Evolutionary conservation across 2,113 vertebrate species (phyloP).

Genomic region (Jaculus jaculus): DNA sequence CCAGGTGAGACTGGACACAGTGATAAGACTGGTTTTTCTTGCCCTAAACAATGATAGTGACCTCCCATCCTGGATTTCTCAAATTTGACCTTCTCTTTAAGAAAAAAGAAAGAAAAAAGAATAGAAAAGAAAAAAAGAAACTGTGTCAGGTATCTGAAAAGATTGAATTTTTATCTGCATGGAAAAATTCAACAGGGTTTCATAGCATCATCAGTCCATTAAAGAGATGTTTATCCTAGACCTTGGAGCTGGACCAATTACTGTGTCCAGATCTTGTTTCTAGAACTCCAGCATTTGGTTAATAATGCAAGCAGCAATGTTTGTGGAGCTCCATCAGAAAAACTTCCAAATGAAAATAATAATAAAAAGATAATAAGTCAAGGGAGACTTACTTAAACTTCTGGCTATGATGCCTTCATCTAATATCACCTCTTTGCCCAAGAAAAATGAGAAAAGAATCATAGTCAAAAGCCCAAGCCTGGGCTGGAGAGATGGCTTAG

Average conservation of each 20-base stretch:
- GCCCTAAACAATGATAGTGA: not conserved
- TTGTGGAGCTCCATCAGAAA: not conserved
- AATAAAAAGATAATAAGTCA: not conserved
- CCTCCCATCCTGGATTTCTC: conserved; percentile 37
- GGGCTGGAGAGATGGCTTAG: too few species aligned
- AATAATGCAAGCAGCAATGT: not conserved
- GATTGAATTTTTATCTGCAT: conserved; percentile 12
- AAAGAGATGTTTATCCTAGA: not conserved
- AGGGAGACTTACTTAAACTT: not conserved
- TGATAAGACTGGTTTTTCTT: conserved; percentile 22
- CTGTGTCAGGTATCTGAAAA: conserved; percentile 21
- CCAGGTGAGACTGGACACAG: not conserved
- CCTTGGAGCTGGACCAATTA: not conserved
- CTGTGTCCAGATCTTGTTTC: not conserved
- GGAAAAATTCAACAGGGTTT: not conserved
- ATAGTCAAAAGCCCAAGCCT: not conserved
- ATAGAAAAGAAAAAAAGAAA: not conserved
- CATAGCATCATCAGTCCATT: not conserved
- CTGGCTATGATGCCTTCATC: not conserved
- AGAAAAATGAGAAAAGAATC: not conserved
- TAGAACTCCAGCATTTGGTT: not conserved
- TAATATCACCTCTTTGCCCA: not conserved
- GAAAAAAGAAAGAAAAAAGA: too few species aligned
- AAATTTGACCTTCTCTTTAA: conserved; percentile 59
- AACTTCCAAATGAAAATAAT: conserved; percentile 2